phyloP scores from a whole-genome alignment of 2,113 vertebrate species.

The Erpornis zantholeuca region DNA sequence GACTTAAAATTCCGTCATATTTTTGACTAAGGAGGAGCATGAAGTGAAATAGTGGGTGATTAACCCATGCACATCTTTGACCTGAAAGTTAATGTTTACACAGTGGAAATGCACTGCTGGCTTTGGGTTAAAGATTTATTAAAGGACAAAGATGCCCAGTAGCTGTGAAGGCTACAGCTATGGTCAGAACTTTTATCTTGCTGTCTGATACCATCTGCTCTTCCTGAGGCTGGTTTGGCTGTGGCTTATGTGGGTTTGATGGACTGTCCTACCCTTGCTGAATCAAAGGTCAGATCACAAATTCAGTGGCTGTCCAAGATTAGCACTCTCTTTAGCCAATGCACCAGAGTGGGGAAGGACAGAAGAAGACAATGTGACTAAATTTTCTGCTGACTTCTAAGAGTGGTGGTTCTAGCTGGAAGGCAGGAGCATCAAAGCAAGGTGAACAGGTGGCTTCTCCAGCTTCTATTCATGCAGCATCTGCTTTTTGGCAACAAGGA shows the following conservation, averaged over 20 bases:
- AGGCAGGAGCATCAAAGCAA: background rate
- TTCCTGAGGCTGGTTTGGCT: background rate
- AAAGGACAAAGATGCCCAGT: background rate
- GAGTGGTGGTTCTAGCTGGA: background rate
- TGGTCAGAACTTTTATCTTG: background rate
- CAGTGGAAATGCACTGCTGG: background rate
- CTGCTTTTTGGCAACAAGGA: background rate
- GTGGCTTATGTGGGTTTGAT: background rate
- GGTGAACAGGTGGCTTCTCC: background rate
- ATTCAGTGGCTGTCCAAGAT: background rate
- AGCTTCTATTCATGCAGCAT: background rate
- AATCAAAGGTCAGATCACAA: background rate
- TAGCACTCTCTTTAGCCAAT: background rate
- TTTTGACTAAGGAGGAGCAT: background rate
- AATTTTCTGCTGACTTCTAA: background rate
- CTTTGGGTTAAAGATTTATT: slow-evolving; percentile 43
- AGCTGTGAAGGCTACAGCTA: background rate
- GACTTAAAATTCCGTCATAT: background rate
- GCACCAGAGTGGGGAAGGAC: background rate
- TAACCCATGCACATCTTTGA: background rate
- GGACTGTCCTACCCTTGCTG: background rate
- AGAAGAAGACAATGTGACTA: background rate
- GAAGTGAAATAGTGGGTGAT: background rate
- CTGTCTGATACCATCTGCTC: background rate
- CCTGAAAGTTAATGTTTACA: slow-evolving; percentile 11